These are phyloP conservation scores for Papilio glaucus DNA, from an alignment of 1,140 invertebrate genomes.

Conservation along the genomic window DNA sequence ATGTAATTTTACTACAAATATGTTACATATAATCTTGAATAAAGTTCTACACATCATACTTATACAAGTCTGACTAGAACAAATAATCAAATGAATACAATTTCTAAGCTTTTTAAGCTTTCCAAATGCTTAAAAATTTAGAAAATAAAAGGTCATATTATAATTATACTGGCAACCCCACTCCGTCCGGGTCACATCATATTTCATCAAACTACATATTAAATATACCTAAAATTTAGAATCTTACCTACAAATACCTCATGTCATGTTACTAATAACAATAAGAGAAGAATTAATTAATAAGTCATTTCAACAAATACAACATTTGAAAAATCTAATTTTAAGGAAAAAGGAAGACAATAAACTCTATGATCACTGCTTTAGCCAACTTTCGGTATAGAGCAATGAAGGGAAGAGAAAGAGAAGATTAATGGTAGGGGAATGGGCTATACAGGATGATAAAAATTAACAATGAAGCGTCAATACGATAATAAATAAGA, in stretches of 20 bases:
- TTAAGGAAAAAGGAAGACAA: too few species aligned
- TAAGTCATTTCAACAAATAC: too few species aligned
- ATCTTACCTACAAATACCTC: not conserved
- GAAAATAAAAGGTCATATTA: not conserved
- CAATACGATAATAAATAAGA: conserved; percentile 11
- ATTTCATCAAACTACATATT: too few species aligned
- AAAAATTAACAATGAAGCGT: conserved; percentile 33
- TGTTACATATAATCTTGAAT: not conserved
- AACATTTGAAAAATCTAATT: too few species aligned
- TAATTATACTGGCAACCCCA: too few species aligned
- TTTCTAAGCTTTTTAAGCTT: not conserved
- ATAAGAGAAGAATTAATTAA: not conserved
- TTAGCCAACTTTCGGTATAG: not conserved
- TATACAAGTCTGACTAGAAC: not conserved
- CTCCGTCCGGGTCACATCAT: too few species aligned
- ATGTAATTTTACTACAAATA: too few species aligned
- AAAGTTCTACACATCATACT: not conserved
- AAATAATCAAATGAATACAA: not conserved
- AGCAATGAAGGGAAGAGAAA: not conserved
- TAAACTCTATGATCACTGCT: too few species aligned
- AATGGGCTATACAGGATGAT: conserved; percentile 22
- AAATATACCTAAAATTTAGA: not conserved
- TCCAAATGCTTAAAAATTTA: not conserved
- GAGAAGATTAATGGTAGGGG: not conserved
- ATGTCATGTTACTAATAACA: not conserved